These are phyloP conservation scores for Phrynocephalus vlangalii DNA, from an alignment of 2,797 vertebrate species.

Conservation along the genomic window DNA sequence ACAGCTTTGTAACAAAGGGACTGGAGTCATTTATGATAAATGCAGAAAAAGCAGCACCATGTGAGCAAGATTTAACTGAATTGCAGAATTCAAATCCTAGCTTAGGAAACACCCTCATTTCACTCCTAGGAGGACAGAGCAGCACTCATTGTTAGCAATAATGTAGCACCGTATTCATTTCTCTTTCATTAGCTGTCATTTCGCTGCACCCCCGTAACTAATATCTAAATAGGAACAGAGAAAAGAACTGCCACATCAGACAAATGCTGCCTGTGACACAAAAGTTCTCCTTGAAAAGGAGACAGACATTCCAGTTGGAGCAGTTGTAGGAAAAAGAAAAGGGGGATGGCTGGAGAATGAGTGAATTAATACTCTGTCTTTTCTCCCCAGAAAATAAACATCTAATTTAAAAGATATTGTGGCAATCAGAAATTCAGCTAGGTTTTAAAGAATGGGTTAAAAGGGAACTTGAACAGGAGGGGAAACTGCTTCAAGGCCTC, in stretches of 20 bases:
- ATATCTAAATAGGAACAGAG: conserved; percentile 35
- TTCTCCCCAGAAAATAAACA: conserved; percentile 14
- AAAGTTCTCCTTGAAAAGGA: conserved; percentile 40
- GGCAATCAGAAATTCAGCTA: conserved; percentile 28
- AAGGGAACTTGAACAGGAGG: conserved; percentile 2
- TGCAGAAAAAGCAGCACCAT: background rate
- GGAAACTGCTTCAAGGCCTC: conserved; percentile 11
- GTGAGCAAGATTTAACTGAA: conserved; percentile 12
- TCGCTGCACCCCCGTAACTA: conserved; percentile 17
- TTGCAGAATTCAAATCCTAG: conserved; percentile 36
- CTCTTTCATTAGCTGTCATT: conserved; percentile 48
- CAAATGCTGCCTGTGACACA: conserved; percentile 24
- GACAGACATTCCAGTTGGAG: background rate
- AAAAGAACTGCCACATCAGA: conserved; percentile 21
- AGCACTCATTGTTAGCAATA: conserved; percentile 32
- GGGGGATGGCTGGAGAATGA: background rate
- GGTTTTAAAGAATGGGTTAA: conserved; percentile 11
- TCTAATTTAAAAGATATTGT: background rate
- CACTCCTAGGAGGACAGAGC: background rate
- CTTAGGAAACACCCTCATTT: conserved; percentile 39
- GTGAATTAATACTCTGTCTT: background rate
- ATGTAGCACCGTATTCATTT: conserved; percentile 35
- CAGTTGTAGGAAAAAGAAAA: background rate
- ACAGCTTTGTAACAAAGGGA: conserved; percentile 32
- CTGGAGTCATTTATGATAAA: background rate